Evolutionary conservation across 2,888 invertebrate genomes (phyloP).

Genomic region (Eupithecia insigniata): DNA sequence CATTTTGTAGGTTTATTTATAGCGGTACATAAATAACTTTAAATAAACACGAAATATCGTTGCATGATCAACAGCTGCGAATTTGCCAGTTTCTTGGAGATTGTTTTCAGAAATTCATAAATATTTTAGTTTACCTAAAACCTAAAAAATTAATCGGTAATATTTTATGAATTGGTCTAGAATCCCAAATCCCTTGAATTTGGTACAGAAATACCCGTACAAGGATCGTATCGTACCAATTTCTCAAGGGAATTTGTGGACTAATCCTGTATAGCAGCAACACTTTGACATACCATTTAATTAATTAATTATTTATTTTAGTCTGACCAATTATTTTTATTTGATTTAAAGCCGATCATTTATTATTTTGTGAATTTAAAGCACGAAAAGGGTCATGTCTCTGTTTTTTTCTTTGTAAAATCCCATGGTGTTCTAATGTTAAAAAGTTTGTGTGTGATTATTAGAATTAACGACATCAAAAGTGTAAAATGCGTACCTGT

Average conservation of each 20-base stretch:
- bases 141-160: neutral
- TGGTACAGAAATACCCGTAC: neutral
- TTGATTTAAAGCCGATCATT: too few relatives aligned
- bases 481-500: too few relatives aligned
- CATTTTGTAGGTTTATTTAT: constrained; percentile 18
- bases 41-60: constrained; percentile 4
- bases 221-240: too few relatives aligned
- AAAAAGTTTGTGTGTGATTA: too few relatives aligned
- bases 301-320: too few relatives aligned
- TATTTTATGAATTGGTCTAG: neutral
- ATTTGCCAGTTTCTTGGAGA: neutral
- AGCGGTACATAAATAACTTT: constrained; percentile 6
- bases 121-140: neutral
- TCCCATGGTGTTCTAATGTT: too few relatives aligned
- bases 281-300: too few relatives aligned
- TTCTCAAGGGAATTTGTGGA: neutral
- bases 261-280: neutral
- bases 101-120: neutral
- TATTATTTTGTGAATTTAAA: too few relatives aligned
- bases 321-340: too few relatives aligned
- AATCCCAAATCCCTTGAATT: neutral
- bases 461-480: too few relatives aligned
- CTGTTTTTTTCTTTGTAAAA: too few relatives aligned
- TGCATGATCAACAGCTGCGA: neutral
- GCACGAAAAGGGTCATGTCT: too few relatives aligned